Evolutionary conservation across 1,140 invertebrate species (phyloP).

Genomic region (Chymomyza costata): DNA sequence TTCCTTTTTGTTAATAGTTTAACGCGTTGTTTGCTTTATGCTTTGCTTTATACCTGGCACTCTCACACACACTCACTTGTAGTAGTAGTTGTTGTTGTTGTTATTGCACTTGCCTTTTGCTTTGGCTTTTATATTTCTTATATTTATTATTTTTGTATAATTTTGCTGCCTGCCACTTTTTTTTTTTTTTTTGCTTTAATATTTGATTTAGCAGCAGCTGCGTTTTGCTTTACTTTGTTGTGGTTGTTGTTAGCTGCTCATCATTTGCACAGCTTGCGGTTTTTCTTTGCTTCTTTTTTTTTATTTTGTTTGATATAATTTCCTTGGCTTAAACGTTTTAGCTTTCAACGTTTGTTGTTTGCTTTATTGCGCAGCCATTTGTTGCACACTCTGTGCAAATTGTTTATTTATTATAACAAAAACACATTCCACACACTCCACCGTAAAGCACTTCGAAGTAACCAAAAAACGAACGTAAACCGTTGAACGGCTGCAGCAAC

Average conservation of each 20-base stretch:
- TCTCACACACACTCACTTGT: constrained; percentile 14
- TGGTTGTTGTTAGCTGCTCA: constrained; percentile 19
- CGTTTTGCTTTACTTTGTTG: constrained; percentile 16
- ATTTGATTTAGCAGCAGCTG: constrained; percentile 1
- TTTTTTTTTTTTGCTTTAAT: constrained; percentile 7
- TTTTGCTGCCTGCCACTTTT: no score
- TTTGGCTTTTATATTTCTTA: constrained; percentile 9
- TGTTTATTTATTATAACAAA: no score
- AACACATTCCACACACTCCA: no score
- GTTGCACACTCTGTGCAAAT: no score
- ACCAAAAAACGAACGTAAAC: no score
- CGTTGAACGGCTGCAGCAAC: constrained; percentile 1
- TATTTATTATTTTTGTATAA: not conserved
- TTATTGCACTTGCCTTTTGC: constrained; percentile 3
- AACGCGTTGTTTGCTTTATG: constrained; percentile 5
- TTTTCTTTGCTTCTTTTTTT: no score
- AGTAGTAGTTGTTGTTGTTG: constrained; percentile 11
- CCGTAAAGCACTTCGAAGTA: no score
- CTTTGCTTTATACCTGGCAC: constrained; percentile 9
- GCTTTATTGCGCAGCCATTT: no score
- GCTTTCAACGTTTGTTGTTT: no score
- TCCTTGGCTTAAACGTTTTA: no score
- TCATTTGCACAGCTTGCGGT: not conserved
- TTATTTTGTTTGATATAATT: no score
- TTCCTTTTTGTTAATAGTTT: constrained; percentile 23